Evolutionary conservation across 2,797 vertebrate species (phyloP), one percentile per base, ranked within the genome.

Genomic region (Lindbergichthys nudifrons): DNA sequence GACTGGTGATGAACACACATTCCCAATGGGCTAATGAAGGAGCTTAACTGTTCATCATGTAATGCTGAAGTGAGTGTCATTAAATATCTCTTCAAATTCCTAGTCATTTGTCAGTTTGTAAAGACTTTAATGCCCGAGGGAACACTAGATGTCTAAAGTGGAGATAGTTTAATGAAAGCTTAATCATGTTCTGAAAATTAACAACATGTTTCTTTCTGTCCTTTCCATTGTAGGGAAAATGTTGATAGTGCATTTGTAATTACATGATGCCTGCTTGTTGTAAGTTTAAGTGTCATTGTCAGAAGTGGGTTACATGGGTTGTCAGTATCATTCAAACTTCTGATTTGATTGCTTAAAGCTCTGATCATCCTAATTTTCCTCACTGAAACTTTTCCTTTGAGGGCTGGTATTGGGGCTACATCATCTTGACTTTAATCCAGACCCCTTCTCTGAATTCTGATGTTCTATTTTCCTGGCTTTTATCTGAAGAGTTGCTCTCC

Each of bases 401-500:
- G 81, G 72, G 51, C 76, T 61, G 12, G 72, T 73, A 26, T 68
- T 68, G 73, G 62, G 81, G 81, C 78, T 83, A 74, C 88, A 87
- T 89, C 73, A 74, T 47, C 60, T 16, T 53, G 65, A 87, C 80
- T 90, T 91, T 89, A 93, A 93, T 93, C 88, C 90, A 66, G 72
- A 65, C 83, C 86, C 79, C 81, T 88, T 81, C 79, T 88, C 57
- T 65, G 80, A 84, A 71, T 83, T 86, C 72, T 87, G 82, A 84
- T 87, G 80, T 75, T 21, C 90, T 90, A 87, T 93, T 92, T 90
- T 84, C 72, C 59, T 46, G n/a, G 73, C 75, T 90, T 84, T 88
- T 93, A 94, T 95, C 93, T 89, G 60, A 85, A 86, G 77, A 88
- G 74, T 88, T 88, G 81, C 77, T 88, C 90, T 82, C 90, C 92